phyloP scores from a whole-genome alignment of 1,140 invertebrate species.

The Bombus difficillimus region DNA sequence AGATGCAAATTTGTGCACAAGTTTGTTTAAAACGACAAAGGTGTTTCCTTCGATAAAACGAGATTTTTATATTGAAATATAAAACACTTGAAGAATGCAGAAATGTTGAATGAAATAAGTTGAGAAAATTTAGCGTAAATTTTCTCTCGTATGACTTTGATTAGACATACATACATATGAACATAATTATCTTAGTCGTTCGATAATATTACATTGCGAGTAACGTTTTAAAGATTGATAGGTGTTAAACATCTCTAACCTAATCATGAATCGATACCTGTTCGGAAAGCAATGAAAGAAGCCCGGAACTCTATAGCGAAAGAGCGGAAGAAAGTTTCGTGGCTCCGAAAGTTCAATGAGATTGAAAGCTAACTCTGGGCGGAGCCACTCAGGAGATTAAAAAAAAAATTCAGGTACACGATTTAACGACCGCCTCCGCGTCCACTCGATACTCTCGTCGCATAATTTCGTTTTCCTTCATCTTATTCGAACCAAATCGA shows the following conservation, averaged over 20 bases:
- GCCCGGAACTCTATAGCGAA: not conserved
- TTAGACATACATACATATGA: too few species aligned
- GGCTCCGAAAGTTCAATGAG: slow-evolving; percentile 11
- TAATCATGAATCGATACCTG: slow-evolving; percentile 21
- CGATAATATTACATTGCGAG: too few species aligned
- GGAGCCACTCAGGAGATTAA: slow-evolving; percentile 30
- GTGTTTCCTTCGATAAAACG: not conserved
- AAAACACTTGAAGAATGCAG: not conserved
- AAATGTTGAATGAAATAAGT: too few species aligned
- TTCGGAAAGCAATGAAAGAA: slow-evolving; percentile 7
- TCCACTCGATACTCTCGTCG: not conserved
- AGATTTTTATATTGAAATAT: not conserved
- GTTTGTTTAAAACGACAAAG: too few species aligned
- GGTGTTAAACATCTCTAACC: slow-evolving; percentile 2
- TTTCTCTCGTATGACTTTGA: too few species aligned
- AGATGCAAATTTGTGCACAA: too few species aligned
- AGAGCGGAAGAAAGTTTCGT: slow-evolving; percentile 30
- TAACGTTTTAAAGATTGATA: not conserved
- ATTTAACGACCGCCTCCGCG: not conserved
- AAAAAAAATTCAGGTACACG: slow-evolving; percentile 9
- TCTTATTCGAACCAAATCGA: not conserved
- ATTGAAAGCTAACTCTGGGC: not conserved
- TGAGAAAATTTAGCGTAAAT: too few species aligned
- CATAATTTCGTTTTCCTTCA: not conserved
- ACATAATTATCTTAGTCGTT: too few species aligned